Base-by-base conservation (phyloP, 92 coral and sea anemone species). In the Zoanthus gigantus region DNA sequence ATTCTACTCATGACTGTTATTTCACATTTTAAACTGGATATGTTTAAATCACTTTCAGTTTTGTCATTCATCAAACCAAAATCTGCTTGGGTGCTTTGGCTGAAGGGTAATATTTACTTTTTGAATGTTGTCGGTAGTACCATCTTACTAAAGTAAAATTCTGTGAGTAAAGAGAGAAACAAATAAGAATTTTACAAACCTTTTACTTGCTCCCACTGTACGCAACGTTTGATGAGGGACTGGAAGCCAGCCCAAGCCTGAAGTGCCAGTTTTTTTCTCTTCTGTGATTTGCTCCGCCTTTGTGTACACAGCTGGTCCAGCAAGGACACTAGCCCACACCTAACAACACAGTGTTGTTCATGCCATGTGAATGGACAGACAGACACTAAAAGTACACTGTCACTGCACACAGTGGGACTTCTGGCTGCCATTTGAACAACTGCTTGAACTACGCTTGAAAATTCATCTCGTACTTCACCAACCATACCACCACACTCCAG, bases 401-500 rank as follows among this genome's bases (percentile, higher is more conserved):
- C 94, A 80, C 95, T 93, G 92, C 93, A 93, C 18, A 90, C 78
- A 61, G 90, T 60, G 45, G 92, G 95, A 71, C 91, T 90, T 34
- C 86, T 77, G 42, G 94, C 84, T 14, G 98, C 91, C 81, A 86
- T 90, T 56, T 95, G 98, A 9, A 97, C 92, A 14, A 97, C 89
- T 12, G 94, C 91, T 68, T 94, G 96, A 37, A 95, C 89, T 29
- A 94, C 96, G 75, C 92, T 92, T 47, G 95, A 90, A 90, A 93
- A 97, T 89, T 90, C 96, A 73, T 95, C 98, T 68, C 98, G 97
- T 47, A 97, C 99, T 15, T 93, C 94, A 47, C 78, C 76, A 45
- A 92, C 92, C 98, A 97, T 77, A 28, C 99, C 99, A 30, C 99
- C 98, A 69, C 99, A 97, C 82, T 93, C 89, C 17, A 97, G 94